Base-by-base conservation (phyloP, 1,140 invertebrate genomes). In the Bursaphelenchus mucronatus region DNA sequence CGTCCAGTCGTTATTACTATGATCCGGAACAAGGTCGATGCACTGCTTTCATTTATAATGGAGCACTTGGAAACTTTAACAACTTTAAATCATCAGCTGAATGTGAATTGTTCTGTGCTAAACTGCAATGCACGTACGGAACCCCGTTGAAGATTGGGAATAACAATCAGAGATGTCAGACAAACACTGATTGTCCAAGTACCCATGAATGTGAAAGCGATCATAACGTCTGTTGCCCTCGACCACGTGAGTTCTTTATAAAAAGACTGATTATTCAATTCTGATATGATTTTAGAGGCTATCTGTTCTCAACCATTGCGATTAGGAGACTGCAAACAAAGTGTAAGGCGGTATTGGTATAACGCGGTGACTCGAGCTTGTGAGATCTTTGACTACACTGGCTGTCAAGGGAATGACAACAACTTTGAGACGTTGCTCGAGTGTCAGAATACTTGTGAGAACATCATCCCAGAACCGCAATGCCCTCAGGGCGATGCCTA, bases 381-480 rank as follows among this genome's bases (percentile, higher is more conserved):
- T 46, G 75, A 81, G 55, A 66, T 80, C 45, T 79, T 79, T 54
- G 76, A 80, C 53, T 79, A 81, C 64, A 81, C 79, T 39, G 75
- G 74, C 3, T 78, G 77, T 54, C 76, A 80, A 47, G 77, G 74
- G 41, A 76, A 76, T 44, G 68, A 75, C 54, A 75, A 75, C 64
- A 78, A 78, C 45, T 79, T 79, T 65, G 70, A 78, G 59, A 81
- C 77, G 8, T 64, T 81, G 13, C 50, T 79, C 10, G 77, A 79
- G 56, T 79, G 77, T 46, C 78, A 79, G 61, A 81, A 81, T 69
- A 81, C 76, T 15, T 79, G 77, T 58, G 73, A 79, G 57, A 79
- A 79, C 52, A 68, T 81, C 43, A 79, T 78, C 45, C 76, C 76
- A 17, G 76, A 79, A 61, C 76, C 76, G n/a, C 76, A 79, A 61